Percentiles rank a stretch among this genome's conserved stretches.
phyloP scores from a whole-genome alignment of 2,888 invertebrate genomes.

The Epirrhoe alternata region DNA sequence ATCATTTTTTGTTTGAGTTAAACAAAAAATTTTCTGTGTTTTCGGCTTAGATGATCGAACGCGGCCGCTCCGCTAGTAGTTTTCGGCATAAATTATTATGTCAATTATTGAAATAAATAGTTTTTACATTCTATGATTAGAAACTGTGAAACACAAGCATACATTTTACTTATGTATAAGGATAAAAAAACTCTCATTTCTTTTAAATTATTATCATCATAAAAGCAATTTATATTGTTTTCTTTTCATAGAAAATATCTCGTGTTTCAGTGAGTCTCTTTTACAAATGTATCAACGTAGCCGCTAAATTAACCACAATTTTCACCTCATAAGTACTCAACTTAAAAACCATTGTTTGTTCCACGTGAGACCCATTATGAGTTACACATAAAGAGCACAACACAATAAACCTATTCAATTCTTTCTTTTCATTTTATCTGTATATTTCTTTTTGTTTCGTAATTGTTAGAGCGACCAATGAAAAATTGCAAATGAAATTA shows the following conservation, averaged over 20 bases:
- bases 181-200: too few species aligned
- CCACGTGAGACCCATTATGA: constrained; percentile 48
- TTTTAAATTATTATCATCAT: too few species aligned
- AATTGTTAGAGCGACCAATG: constrained; percentile 64
- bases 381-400: constrained; percentile 49
- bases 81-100: too few species aligned
- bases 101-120: too few species aligned
- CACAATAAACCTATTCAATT: constrained; percentile 54
- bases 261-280: background rate
- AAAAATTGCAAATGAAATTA: constrained; percentile 69
- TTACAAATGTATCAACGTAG: background rate
- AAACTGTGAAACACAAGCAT: too few species aligned
- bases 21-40: too few species aligned
- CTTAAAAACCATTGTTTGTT: constrained; percentile 35
- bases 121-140: too few species aligned
- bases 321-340: constrained; percentile 13
- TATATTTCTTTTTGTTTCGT: constrained; percentile 49
- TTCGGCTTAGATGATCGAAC: background rate
- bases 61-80: too few species aligned
- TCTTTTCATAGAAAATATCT: background rate
- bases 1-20: background rate
- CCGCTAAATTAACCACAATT: constrained; percentile 19
- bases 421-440: constrained; percentile 49
- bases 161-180: too few species aligned
- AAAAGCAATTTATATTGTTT: background rate